Percentiles rank a stretch among this genome's conserved stretches.
These are phyloP conservation scores for Xiphydria camelus DNA, from an alignment of 2,888 invertebrate genomes.

Conservation along the genomic window DNA sequence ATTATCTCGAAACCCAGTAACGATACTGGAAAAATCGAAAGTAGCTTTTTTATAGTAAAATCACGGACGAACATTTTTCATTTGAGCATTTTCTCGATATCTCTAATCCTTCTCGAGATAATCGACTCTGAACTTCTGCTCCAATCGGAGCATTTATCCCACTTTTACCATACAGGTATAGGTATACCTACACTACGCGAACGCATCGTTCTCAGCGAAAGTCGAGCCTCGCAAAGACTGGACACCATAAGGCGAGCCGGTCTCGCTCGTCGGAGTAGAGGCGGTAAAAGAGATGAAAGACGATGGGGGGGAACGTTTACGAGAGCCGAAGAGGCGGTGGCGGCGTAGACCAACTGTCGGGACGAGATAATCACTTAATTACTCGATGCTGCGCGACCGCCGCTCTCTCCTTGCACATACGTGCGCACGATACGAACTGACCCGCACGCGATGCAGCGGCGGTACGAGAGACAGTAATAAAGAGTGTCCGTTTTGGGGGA, in stretches of 20 bases:
- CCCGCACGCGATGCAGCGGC: conserved; percentile 17
- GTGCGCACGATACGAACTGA: conserved; percentile 4
- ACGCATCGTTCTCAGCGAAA: background rate
- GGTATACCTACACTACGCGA: no score
- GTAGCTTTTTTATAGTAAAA: no score
- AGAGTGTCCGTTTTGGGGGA: background rate
- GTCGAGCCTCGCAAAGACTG: background rate
- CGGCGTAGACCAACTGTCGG: conserved; percentile 39
- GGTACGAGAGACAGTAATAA: conserved; percentile 2
- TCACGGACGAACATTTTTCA: no score
- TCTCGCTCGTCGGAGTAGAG: background rate
- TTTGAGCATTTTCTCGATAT: no score
- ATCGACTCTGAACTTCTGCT: no score
- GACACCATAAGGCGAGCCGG: background rate
- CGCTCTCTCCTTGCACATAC: conserved; percentile 13
- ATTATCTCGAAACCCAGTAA: no score
- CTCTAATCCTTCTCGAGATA: no score
- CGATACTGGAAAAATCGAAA: no score
- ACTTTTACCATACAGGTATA: no score
- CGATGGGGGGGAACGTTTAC: no score
- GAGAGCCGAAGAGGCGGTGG: no score
- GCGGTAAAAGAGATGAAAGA: conserved; percentile 4
- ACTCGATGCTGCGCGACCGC: conserved; percentile 25
- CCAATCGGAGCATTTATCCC: no score
- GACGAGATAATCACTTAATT: conserved; percentile 49